These are phyloP conservation scores for Steatocranus sp. DNA, from an alignment of 2,797 vertebrate genomes.

Conservation along the genomic window DNA sequence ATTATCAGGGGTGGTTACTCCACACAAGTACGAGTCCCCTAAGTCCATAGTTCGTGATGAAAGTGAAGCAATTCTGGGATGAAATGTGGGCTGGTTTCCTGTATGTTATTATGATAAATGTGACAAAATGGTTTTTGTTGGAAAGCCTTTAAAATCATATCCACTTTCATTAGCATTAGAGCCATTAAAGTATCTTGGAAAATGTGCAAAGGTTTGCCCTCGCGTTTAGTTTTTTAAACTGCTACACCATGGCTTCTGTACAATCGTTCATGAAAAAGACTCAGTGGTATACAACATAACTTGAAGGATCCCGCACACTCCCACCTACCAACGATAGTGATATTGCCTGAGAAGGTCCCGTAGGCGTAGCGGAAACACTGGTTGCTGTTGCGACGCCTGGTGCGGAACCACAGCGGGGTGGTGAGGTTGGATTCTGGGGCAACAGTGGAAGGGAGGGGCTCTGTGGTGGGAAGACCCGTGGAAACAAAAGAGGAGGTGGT, in stretches of 20 bases:
- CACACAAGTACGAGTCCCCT: not conserved
- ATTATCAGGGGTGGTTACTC: not conserved
- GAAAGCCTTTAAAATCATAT: not conserved
- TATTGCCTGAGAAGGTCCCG: conserved; percentile 73
- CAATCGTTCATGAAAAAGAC: not conserved
- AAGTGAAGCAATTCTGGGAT: not conserved
- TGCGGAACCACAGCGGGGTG: conserved; percentile 7
- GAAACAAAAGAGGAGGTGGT: not conserved
- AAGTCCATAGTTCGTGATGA: not conserved
- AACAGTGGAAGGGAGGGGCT: conserved; percentile 34
- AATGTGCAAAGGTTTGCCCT: not conserved
- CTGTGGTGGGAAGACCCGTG: conserved; percentile 37
- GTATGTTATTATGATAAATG: not conserved
- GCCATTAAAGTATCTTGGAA: not conserved
- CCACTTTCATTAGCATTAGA: not conserved
- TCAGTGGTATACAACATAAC: not conserved
- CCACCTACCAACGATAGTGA: conserved; percentile 82
- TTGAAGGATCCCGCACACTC: not conserved
- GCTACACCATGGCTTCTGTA: not conserved
- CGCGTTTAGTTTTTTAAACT: not conserved
- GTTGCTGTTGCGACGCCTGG: not conserved
- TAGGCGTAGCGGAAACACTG: conserved; percentile 81
- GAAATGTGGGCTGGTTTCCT: not conserved
- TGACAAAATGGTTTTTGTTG: rapidly evolving
- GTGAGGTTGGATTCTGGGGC: conserved; percentile 17